phyloP scores from a whole-genome alignment of 2,888 invertebrate genomes.

The Epiperipatus broadwayi region DNA sequence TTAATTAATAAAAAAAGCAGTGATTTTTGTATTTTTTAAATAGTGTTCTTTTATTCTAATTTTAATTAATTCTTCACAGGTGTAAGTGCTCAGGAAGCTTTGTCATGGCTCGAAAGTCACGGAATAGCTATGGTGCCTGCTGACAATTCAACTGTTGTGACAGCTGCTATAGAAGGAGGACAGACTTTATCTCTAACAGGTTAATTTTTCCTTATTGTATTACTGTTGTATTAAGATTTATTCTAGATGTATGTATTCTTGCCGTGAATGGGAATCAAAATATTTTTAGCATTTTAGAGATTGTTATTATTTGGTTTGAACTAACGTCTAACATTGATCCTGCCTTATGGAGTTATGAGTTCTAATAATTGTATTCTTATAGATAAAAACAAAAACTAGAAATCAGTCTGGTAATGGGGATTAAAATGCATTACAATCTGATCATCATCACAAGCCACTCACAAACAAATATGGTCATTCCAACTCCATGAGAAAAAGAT shows the following conservation, averaged over 20 bases:
- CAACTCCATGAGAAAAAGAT: too few relatives aligned
- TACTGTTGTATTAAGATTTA: neutral
- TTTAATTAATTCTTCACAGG: conserved; percentile 14
- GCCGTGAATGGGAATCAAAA: too few relatives aligned
- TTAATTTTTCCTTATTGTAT: conserved; percentile 15
- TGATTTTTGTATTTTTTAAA: neutral
- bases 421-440: too few relatives aligned
- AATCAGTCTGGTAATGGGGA: too few relatives aligned
- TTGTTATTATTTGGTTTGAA: too few relatives aligned
- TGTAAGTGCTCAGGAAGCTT: conserved; percentile 26
- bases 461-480: too few relatives aligned
- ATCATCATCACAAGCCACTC: too few relatives aligned
- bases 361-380: too few relatives aligned
- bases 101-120: conserved; percentile 54
- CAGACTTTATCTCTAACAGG: conserved; percentile 56
- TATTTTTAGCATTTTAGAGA: too few relatives aligned
- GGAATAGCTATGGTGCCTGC: conserved; percentile 67
- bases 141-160: conserved; percentile 51
- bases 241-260: conserved; percentile 5
- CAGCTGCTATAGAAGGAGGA: conserved; percentile 62
- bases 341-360: too few relatives aligned
- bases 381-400: too few relatives aligned
- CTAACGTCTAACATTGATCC: too few relatives aligned
- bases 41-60: conserved; percentile 1
- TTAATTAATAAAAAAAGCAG: neutral